Evolutionary conservation across 2,888 invertebrate genomes (phyloP).

Genomic region (Cephus sareptanus): DNA sequence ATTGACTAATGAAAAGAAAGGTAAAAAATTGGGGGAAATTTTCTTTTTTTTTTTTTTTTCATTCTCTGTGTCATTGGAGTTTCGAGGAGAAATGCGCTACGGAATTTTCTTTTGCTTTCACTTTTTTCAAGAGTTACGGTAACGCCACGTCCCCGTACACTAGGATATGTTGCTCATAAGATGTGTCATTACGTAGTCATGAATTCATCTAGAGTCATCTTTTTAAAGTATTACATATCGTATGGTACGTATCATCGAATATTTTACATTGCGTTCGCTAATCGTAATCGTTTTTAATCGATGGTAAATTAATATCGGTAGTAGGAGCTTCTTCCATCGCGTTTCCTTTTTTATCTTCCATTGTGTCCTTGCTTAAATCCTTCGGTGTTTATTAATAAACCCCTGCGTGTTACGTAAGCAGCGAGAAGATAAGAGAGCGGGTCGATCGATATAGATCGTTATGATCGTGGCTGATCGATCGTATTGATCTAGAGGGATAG

Average conservation of each 20-base stretch:
- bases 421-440: constrained; percentile 1
- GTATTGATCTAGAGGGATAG: neutral
- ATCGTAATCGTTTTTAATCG: constrained; percentile 27
- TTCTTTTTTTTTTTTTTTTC: too few relatives aligned
- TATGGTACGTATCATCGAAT: constrained; percentile 56
- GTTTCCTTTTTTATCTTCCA: neutral
- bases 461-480: neutral
- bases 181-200: constrained; percentile 57
- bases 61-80: neutral
- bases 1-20: too few relatives aligned
- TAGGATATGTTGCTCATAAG: constrained; percentile 64
- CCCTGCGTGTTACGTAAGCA: constrained; percentile 7
- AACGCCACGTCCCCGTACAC: constrained; percentile 52
- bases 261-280: constrained; percentile 52
- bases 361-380: neutral
- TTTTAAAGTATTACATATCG: constrained; percentile 31
- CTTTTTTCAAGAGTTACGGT: constrained; percentile 10
- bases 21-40: too few relatives aligned
- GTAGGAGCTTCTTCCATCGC: constrained; percentile 18
- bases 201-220: constrained; percentile 23
- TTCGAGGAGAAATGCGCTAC: neutral
- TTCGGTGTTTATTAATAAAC: neutral
- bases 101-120: neutral
- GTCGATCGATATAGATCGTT: neutral
- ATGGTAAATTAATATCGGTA: constrained; percentile 35